These are phyloP conservation scores for Perdita meconis DNA, from an alignment of 2,888 invertebrate species.

Conservation along the genomic window DNA sequence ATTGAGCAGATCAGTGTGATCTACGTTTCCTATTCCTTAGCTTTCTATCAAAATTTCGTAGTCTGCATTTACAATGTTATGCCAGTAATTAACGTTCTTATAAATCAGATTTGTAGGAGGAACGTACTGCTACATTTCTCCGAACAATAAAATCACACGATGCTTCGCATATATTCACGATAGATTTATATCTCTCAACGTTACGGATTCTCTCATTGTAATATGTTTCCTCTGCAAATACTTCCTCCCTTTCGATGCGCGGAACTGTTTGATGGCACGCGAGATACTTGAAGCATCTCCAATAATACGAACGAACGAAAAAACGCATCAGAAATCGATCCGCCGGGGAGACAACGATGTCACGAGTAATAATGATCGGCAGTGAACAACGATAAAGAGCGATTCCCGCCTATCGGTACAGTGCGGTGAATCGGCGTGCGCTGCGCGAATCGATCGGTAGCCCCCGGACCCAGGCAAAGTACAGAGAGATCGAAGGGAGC, in stretches of 20 bases:
- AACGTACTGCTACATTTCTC: too few relatives aligned
- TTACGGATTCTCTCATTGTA: background rate
- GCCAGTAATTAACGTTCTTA: too few relatives aligned
- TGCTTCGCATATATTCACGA: too few relatives aligned
- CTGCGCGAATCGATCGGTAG: conserved; percentile 4
- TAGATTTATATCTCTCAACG: too few relatives aligned
- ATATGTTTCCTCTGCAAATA: background rate
- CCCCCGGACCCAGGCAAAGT: background rate
- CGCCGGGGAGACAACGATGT: background rate
- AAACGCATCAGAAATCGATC: background rate
- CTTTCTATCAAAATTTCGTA: too few relatives aligned
- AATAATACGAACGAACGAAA: background rate
- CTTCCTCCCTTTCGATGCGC: background rate
- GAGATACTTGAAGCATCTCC: background rate
- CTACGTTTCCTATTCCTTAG: too few relatives aligned
- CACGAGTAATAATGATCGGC: conserved; percentile 26
- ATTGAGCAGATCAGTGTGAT: too few relatives aligned
- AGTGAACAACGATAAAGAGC: conserved; percentile 22
- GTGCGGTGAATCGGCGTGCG: background rate
- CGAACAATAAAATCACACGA: too few relatives aligned
- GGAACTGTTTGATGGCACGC: background rate
- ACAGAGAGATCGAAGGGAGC: conserved; percentile 36
- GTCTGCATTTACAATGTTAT: too few relatives aligned
- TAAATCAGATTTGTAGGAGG: too few relatives aligned
- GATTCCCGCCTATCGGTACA: conserved; percentile 44